Evolutionary conservation across 2,797 vertebrate species (phyloP).

Genomic region (Dendrocincla fuliginosa): DNA sequence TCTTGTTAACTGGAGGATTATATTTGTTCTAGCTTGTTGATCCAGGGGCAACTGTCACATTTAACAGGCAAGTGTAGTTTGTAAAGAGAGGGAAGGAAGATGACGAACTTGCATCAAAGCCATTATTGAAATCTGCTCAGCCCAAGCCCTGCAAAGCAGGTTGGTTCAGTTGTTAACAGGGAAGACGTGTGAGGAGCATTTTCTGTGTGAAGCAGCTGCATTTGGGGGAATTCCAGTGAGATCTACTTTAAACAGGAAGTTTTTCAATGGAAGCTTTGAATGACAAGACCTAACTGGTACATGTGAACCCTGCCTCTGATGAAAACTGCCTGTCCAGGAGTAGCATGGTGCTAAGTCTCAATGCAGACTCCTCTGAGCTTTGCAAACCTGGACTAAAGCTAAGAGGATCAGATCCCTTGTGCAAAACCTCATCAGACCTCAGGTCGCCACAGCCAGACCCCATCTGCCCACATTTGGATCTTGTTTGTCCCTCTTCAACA

Average conservation of each 20-base stretch:
- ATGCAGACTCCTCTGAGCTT: background rate
- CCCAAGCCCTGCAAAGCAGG: background rate
- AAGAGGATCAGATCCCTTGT: background rate
- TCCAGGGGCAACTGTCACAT: background rate
- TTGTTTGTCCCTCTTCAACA: background rate
- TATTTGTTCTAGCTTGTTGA: constrained; percentile 21
- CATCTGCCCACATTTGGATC: background rate
- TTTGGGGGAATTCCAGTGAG: background rate
- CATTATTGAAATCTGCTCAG: background rate
- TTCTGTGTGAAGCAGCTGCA: background rate
- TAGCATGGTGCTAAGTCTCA: background rate
- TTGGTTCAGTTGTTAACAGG: background rate
- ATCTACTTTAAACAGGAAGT: background rate
- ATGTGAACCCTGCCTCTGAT: background rate
- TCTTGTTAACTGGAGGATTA: background rate
- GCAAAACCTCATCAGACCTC: background rate
- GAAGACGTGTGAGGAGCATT: background rate
- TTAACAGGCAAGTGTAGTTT: background rate
- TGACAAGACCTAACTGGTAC: accelerated
- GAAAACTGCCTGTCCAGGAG: background rate
- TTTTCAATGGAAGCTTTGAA: background rate
- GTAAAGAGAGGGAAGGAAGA: background rate
- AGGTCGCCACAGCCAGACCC: background rate
- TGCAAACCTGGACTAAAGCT: background rate
- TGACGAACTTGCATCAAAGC: background rate